Base-by-base conservation (phyloP, 2,888 invertebrate species). In the Papilio elwesi region DNA sequence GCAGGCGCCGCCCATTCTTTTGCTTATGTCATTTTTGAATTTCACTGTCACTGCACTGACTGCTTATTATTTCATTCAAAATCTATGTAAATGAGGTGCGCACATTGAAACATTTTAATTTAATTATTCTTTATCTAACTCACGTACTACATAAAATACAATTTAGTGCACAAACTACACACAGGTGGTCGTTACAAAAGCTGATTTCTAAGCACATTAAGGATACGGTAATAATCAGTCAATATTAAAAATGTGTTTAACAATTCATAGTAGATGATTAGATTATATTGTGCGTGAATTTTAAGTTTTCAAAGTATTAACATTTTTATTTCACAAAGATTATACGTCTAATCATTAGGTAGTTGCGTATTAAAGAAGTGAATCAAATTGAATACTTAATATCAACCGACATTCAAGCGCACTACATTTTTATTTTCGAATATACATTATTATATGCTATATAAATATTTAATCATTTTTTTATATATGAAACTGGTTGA, bases 151-250 rank as follows among this genome's bases (percentile, higher is more conserved):
- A 48, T 71, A 51, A 66, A 55, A 43, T 74, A 70, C 49, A 52
- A 70, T 73, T 70, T 66, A 49, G 57, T 71, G 72, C 52, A 64
- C 55, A 66, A 64, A 64, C 38, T 65, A 72, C 68, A 76, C 75
- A 66, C 62, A 62, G 9, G 43, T 64, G 69, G 59, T 69, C 68
- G 59, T 67, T 68, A 68, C 73, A 76, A 75, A 77, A 78, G 78
- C 78, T 67, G 74, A 67, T 53, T 67, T 74, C 74, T 77, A 78
- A 75, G 74, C 77, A 74, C 71, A 73, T 65, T 15, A 74, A 78
- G 70, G 68, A 69, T 71, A 72, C 74, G 57, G 59, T 75, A 76
- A 78, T 78, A 77, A 76, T 80, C 80, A 80, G 80, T 81, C 80
- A 72, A 77, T 76, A 79, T 79, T 69, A 72, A 77, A 73, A 73